Evolutionary conservation across 2,113 vertebrate species (phyloP), one percentile per base, ranked within the genome.

Genomic region (Rhizomys pruinosus): DNA sequence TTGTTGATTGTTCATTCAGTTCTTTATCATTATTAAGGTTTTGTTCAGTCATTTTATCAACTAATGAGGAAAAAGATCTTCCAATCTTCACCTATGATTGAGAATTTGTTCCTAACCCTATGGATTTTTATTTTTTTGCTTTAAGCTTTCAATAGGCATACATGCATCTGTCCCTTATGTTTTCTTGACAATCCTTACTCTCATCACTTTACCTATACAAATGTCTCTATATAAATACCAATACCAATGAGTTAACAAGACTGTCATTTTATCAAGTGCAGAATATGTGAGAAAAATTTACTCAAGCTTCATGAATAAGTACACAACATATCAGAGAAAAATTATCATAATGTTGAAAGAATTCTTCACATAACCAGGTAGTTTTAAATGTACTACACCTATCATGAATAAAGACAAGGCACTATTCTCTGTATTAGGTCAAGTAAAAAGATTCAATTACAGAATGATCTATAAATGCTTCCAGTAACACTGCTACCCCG

Each of bases 401-500:
- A 52, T 73, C 86, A 39, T 69, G 91, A 97, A 87, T 94, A 97
- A 97, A 96, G 84, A 97, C 73, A 17, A n/a, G 59, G 79, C 22
- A 61, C 20, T 42, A 44, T 42, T 72, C 55, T 87, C 42, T 86
- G 78, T 92, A 73, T 92, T 96, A 37, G 42, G 93, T 95, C 63
- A 95, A 92, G 89, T 74, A 90, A 89, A 96, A 97, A 95, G 97
- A 96, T 87, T 82, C 69, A 79, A 4, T 57, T 84, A 96, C 47
- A 96, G 80, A 96, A 95, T 94, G 84, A 94, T 96, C 29, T 93
- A 79, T 97, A 96, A 94, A 6, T 93, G 87, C 96, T 97, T 96
- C 95, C 95, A 96, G 97, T 93, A 97, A 97, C 91, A 92, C 15
- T 95, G 89, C 95, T 97, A 64, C 27, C 79, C 68, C 64, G 12